Percentiles rank a stretch among this genome's conserved stretches.
Evolutionary conservation across 2,113 vertebrate species (phyloP).

Genomic region (Solea solea): DNA sequence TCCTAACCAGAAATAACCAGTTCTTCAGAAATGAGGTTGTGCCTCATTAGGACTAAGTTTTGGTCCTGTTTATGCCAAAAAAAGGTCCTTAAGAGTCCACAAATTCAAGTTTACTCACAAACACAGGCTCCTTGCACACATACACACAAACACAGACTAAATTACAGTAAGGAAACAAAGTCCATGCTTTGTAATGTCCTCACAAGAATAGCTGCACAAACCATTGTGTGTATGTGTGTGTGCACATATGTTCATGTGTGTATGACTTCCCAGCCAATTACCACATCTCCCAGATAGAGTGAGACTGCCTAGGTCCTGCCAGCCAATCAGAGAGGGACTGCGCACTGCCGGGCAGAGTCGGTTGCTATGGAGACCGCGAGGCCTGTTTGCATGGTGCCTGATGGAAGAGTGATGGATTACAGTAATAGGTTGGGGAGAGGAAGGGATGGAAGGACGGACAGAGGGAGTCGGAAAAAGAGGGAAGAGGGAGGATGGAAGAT

Average conservation of each 20-base stretch:
- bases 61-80: too few species aligned
- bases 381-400: conserved; percentile 85
- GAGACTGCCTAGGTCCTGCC: conserved; percentile 77
- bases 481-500: conserved; percentile 9
- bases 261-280: conserved; percentile 87
- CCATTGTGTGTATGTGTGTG: neutral
- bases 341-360: conserved; percentile 84
- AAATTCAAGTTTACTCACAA: too few species aligned
- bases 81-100: too few species aligned
- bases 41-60: too few species aligned
- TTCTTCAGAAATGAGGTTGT: too few species aligned
- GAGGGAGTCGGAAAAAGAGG: neutral
- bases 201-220: too few species aligned
- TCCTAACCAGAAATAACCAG: too few species aligned
- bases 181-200: neutral
- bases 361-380: conserved; percentile 86
- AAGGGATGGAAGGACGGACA: conserved; percentile 24
- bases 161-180: too few species aligned
- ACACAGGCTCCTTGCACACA: too few species aligned
- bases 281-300: conserved; percentile 84
- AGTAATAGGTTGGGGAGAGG: conserved; percentile 80
- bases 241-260: conserved; percentile 32
- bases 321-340: conserved; percentile 82
- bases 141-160: too few species aligned
- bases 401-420: conserved; percentile 86